Base-by-base conservation (phyloP, 2,888 invertebrate genomes). In the Patella ulyssiponensis region DNA sequence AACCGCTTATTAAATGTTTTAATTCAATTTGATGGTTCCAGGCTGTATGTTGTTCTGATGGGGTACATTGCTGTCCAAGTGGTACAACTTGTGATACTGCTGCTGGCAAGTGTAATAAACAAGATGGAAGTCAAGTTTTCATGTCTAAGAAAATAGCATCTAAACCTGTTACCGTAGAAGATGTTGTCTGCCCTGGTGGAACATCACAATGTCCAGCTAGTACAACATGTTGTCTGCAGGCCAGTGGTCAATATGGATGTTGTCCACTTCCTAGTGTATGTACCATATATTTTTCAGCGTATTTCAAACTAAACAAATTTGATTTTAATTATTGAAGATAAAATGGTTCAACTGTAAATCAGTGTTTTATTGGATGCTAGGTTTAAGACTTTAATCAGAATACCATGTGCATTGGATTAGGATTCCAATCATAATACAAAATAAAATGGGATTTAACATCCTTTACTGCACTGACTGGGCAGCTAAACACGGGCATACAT, bases 31-130 rank as follows among this genome's bases (percentile, higher is more conserved):
- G n/a, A n/a, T n/a, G n/a, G n/a, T n/a, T n/a, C n/a, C n/a, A 84
- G 84, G 88, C 87, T 70, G 82, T 84, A 11, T 89, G 89, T 71
- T 89, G 89, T 79, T 71, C 77, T 14, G 88, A 88, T 77, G 73
- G 81, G 11, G n/a, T 83, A 11, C 88, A 88, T 74, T 88, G 88
- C 80, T 88, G 88, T 69, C 78, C 78, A 14, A 5, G 20, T 20
- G 72, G 69, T 51, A 75, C 73, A 73, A 80, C 80, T 54, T 85
- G 87, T 84, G 79, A 88, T 77, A 78, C 80, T 23, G 70, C 73
- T 23, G 64, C 71, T 51, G 83, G 83, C 11, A 76, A 72, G 54
- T 88, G 88, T 83, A 73, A 76, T 1, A 58, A 20, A 58, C 58
- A 58, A 58, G 58, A 58, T 58, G 82, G 79, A 33, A 73, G 76